phyloP scores from a whole-genome alignment of 23 tunicate species.

The Styela plicata region DNA sequence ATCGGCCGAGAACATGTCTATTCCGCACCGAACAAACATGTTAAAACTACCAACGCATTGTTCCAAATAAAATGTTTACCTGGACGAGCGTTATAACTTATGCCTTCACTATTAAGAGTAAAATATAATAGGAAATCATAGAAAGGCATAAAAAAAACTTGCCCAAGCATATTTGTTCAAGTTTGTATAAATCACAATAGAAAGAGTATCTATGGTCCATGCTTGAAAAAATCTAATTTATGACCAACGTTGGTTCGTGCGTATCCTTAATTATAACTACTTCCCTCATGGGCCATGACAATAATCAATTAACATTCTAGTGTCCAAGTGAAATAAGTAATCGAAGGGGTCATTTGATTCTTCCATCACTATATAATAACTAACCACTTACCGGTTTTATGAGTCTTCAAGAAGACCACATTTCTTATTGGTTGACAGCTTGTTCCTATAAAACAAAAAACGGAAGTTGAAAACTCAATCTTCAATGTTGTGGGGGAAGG shows the following conservation, averaged over 20 bases:
- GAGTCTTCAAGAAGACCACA: slow-evolving; percentile 76
- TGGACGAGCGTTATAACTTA: too few relatives aligned
- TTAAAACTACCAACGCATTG: too few relatives aligned
- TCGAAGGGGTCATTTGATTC: not conserved
- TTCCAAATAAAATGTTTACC: too few relatives aligned
- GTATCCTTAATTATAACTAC: not conserved
- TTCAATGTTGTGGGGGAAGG: not conserved
- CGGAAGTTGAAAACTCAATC: not conserved
- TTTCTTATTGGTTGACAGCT: slow-evolving; percentile 22
- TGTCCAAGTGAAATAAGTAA: not conserved
- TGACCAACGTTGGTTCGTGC: not conserved
- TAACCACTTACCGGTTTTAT: slow-evolving; percentile 66
- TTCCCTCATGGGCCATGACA: not conserved
- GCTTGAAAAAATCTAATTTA: not conserved
- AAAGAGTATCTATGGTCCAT: too few relatives aligned
- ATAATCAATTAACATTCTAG: not conserved
- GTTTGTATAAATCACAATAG: too few relatives aligned
- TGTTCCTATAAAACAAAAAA: not conserved
- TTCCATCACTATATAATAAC: not conserved
- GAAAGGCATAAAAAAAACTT: too few relatives aligned
- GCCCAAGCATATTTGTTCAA: too few relatives aligned
- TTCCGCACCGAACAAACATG: too few relatives aligned
- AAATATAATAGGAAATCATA: too few relatives aligned
- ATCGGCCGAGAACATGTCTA: too few relatives aligned
- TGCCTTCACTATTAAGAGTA: too few relatives aligned